phyloP scores from a whole-genome alignment of 2,797 vertebrate genomes.

The Bovichtus variegatus region DNA sequence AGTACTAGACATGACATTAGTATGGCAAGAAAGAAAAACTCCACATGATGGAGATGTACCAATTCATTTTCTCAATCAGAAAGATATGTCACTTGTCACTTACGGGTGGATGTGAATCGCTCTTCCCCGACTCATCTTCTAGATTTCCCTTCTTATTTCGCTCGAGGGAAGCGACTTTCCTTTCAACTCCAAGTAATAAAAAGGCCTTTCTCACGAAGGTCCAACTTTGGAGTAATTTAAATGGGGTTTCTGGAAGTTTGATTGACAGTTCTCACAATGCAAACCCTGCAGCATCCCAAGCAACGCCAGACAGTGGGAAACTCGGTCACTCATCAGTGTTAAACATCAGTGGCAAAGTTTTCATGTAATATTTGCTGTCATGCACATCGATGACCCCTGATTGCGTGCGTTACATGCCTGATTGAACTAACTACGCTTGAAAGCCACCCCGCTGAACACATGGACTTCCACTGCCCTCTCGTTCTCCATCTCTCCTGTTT shows the following conservation, averaged over 20 bases:
- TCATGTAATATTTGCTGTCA: constrained; percentile 45
- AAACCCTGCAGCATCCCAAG: constrained; percentile 43
- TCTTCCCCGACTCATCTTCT: constrained; percentile 38
- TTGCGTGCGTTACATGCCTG: constrained; percentile 16
- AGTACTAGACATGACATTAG: constrained; percentile 13
- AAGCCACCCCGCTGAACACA: constrained; percentile 10
- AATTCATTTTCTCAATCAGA: constrained; percentile 57
- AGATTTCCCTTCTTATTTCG: constrained; percentile 53
- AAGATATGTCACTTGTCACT: constrained; percentile 62
- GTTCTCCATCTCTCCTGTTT: constrained; percentile 3
- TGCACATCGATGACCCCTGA: constrained; percentile 41
- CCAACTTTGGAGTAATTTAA: constrained; percentile 55
- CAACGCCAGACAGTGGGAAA: constrained; percentile 24
- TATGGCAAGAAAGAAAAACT: background rate
- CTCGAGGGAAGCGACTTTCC: constrained; percentile 48
- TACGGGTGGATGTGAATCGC: constrained; percentile 37
- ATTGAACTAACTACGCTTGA: constrained; percentile 41
- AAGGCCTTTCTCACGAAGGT: constrained; percentile 49
- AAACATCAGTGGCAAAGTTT: constrained; percentile 43
- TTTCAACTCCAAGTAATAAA: constrained; percentile 59
- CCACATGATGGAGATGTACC: constrained; percentile 38
- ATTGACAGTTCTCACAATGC: constrained; percentile 52
- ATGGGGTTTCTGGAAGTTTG: constrained; percentile 54
- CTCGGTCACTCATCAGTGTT: constrained; percentile 31
- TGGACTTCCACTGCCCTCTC: background rate